A percentile compares a stretch with the other conserved stretches of the same genome.
Evolutionary conservation across 2,797 vertebrate species (phyloP).

Genomic region (Steatocranus sp.): DNA sequence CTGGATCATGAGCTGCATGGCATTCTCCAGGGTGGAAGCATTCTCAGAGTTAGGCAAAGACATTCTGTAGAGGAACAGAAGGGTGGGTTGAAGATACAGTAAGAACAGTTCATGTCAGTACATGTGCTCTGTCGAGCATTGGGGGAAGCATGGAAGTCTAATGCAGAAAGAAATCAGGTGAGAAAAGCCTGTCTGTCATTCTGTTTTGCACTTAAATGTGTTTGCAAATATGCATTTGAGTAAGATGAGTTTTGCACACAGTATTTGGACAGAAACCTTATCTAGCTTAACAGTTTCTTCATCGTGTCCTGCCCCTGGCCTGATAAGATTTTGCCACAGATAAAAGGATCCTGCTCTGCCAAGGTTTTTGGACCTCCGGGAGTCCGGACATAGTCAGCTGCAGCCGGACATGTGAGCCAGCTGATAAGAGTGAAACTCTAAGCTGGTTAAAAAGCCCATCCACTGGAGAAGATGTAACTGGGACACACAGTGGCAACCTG

Average conservation of each 20-base stretch:
- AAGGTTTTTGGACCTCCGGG: not conserved
- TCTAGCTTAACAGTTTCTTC: not conserved
- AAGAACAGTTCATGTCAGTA: not conserved
- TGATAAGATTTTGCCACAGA: conserved; percentile 33
- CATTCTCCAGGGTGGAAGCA: conserved; percentile 75
- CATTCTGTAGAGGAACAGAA: conserved; percentile 59
- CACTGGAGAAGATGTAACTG: conserved; percentile 31
- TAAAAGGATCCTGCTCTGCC: conserved; percentile 18
- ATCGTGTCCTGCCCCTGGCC: not conserved
- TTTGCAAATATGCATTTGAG: not conserved
- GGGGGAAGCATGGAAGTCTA: not conserved
- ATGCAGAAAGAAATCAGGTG: not conserved
- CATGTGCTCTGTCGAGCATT: not conserved
- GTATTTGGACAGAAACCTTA: not conserved
- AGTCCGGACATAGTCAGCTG: conserved; percentile 2
- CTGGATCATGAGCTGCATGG: conserved; percentile 83
- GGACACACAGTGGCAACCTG: conserved; percentile 37
- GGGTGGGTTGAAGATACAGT: not conserved
- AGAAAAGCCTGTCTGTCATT: not conserved
- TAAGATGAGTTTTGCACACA: not conserved
- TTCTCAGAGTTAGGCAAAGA: conserved; percentile 70
- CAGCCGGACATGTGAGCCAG: conserved; percentile 51
- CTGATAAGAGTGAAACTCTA: conserved; percentile 72
- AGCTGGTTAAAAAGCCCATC: conserved; percentile 44
- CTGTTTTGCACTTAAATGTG: not conserved